Evolutionary conservation across 2,113 vertebrate species (phyloP), one percentile per base, ranked within the genome.

Genomic region (Anhinga anhinga): DNA sequence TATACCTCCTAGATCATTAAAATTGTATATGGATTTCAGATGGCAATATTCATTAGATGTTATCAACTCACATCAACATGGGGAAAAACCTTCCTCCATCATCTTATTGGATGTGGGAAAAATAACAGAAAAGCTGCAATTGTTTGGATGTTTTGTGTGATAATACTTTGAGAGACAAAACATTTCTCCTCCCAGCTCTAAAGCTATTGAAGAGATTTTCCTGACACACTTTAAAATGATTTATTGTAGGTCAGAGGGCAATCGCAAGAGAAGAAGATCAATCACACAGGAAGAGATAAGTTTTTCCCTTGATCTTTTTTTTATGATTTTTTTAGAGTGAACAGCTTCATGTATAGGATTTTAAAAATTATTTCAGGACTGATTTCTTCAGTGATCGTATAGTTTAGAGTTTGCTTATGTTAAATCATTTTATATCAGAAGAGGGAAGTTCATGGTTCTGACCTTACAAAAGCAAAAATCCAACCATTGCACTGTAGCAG

Each of bases 201-300:
- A 94, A 86, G 58, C 88, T 79, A 84, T 91, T 85, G 86, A 95
- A 84, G 44, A 91, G 65, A 92, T 97, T 96, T 95, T 95, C 88
- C 83, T 96, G 88, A 95, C 83, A 90, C 29, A 32, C 40, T 95
- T 61, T 94, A 65, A 88, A 95, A 97, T 97, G 91, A 95, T 91
- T 91, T 97, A 95, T 89, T 89, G 83, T 76, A 89, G 91, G 95
- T 95, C 96, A 97, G 73, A 87, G 95, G 83, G 83, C 81, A 94
- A 85, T 79, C 14, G 23, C 77, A 79, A 84, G 49, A 95, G 70
- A 94, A 93, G 80, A 94, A 87, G 81, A 97, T 96, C 96, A 93
- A 93, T 96, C 92, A 96, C 69, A 62, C 66, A 71, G 81, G 93
- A 96, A 95, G 65, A 97, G 92, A 97, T 92, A 95, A 93, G 81